Percentiles rank a stretch among this genome's conserved stretches.
Evolutionary conservation across 2,888 invertebrate genomes (phyloP).

Genomic region (Erebia palarica): DNA sequence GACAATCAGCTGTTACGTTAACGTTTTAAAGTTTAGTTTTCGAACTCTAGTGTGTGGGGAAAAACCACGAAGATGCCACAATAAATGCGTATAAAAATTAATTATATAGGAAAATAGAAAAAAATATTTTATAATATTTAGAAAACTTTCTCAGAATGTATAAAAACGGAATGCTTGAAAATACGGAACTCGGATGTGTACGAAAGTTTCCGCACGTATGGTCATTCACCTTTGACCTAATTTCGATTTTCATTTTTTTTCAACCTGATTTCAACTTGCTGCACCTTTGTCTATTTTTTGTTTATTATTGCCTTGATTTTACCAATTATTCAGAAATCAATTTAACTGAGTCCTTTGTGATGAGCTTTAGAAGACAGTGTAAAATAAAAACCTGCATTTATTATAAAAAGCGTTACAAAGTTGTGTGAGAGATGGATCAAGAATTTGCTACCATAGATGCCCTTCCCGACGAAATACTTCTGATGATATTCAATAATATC

Average conservation of each 20-base stretch:
- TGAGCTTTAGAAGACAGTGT: neutral
- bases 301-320: neutral
- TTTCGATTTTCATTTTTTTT: neutral
- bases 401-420: constrained; percentile 12
- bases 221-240: constrained; percentile 8
- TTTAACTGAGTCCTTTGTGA: neutral
- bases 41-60: too few relatives aligned
- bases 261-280: neutral
- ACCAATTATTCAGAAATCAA: neutral
- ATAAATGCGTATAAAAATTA: too few relatives aligned
- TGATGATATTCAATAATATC: constrained; percentile 46
- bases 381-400: constrained; percentile 7
- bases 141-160: too few relatives aligned
- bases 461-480: constrained; percentile 48
- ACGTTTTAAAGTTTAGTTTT: too few relatives aligned
- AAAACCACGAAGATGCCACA: too few relatives aligned
- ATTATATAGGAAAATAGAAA: too few relatives aligned
- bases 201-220: neutral
- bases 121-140: too few relatives aligned
- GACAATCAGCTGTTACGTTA: neutral
- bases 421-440: neutral
- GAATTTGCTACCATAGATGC: constrained; percentile 38
- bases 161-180: too few relatives aligned
- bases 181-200: too few relatives aligned
- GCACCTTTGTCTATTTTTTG: neutral